Conservation (phyloP, 2,797 vertebrate species). For the Strix occidentalis region DNA sequence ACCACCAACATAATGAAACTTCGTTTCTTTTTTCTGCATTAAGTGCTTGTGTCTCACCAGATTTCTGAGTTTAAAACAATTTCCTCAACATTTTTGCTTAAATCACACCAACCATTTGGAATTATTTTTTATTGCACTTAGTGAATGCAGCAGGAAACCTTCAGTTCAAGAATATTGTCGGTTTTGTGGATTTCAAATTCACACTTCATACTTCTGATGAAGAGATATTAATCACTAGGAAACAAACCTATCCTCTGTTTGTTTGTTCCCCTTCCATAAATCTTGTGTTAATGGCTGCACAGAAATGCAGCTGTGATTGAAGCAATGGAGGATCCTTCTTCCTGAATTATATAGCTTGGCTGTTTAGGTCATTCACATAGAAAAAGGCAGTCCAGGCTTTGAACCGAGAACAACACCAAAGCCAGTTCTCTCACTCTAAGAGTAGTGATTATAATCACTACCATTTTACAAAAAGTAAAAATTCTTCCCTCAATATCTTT, state of each 20-base stretch:
- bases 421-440: not conserved
- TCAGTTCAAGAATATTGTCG: not conserved
- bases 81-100: not conserved
- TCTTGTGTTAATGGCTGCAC: not conserved
- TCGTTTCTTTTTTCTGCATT: not conserved
- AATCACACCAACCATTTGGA: not conserved
- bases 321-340: not conserved
- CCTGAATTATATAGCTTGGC: not conserved
- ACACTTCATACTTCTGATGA: not conserved
- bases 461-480: not conserved
- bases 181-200: not conserved
- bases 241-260: not conserved
- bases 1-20: not conserved
- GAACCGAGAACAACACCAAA: not conserved
- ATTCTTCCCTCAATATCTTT: not conserved
- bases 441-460: not conserved
- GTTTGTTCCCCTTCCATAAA: not conserved
- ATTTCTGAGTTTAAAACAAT: not conserved
- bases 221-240: not conserved
- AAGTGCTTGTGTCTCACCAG: not conserved
- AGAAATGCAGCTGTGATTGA: not conserved
- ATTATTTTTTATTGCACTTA: not conserved
- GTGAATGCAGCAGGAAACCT: not conserved
- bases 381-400: not conserved
- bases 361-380: not conserved